Evolutionary conservation across 2,113 vertebrate genomes (phyloP).

Genomic region (Galbula dea): DNA sequence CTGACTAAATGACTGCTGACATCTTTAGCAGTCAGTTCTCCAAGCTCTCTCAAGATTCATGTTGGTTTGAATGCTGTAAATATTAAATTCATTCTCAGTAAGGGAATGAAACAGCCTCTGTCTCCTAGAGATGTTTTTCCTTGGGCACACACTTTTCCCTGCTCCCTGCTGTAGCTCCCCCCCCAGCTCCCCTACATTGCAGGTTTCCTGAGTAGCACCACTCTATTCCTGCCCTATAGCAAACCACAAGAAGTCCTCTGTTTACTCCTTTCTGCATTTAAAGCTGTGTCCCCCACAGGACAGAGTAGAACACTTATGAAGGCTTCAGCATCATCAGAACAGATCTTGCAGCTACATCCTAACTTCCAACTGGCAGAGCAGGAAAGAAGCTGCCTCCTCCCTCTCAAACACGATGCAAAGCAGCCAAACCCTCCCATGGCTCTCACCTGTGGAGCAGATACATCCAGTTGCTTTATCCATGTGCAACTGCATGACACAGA

Average conservation of each 20-base stretch:
- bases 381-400: neutral
- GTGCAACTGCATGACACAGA: neutral
- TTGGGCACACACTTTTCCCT: neutral
- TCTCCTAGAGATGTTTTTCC: neutral
- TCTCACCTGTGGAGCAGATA: neutral
- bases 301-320: neutral
- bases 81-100: constrained; percentile 16
- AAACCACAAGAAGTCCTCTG: neutral
- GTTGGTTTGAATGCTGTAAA: constrained; percentile 2
- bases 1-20: neutral
- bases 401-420: neutral
- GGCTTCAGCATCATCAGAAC: neutral
- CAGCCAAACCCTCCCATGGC: neutral
- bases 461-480: neutral
- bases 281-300: neutral
- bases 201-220: neutral
- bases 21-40: neutral
- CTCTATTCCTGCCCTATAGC: neutral
- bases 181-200: neutral
- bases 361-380: neutral
- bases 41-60: neutral
- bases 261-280: neutral
- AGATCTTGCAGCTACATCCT: neutral
- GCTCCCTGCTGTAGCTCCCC: neutral
- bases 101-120: constrained; percentile 10